A percentile compares a stretch with the other conserved stretches of the same genome.
Evolutionary conservation across 2,888 invertebrate species (phyloP).

Genomic region (Tridacna gigas): DNA sequence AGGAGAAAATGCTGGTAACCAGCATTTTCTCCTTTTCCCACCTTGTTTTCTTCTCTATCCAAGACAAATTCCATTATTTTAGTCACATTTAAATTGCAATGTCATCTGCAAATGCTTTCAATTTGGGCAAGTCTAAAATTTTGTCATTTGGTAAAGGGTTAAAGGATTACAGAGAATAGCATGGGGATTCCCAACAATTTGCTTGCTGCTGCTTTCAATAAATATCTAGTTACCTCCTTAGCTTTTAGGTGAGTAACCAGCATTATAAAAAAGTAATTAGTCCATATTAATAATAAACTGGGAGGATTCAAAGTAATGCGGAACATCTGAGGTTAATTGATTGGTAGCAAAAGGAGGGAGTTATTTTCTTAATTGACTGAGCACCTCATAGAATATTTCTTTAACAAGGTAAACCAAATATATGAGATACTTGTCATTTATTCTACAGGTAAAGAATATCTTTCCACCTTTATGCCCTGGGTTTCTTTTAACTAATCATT

Average conservation of each 20-base stretch:
- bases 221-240: constrained; percentile 50
- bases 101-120: no score
- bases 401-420: not conserved
- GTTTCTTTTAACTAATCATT: no score
- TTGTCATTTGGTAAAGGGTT: no score
- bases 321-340: constrained; percentile 47
- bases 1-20: no score
- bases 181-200: constrained; percentile 33
- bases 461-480: no score
- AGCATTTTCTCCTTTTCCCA: no score
- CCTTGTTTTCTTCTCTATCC: no score
- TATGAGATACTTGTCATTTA: no score
- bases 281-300: constrained; percentile 42
- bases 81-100: no score
- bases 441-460: no score
- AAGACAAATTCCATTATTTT: no score
- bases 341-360: constrained; percentile 2
- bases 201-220: constrained; percentile 52
- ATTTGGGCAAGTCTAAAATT: no score
- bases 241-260: constrained; percentile 31
- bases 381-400: constrained; percentile 23
- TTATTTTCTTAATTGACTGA: constrained; percentile 9
- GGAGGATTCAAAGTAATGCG: constrained; percentile 36
- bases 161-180: not conserved
- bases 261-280: constrained; percentile 57